These are phyloP conservation scores for Leptopilina syphax DNA, from an alignment of 2,888 invertebrate species.

Conservation along the genomic window DNA sequence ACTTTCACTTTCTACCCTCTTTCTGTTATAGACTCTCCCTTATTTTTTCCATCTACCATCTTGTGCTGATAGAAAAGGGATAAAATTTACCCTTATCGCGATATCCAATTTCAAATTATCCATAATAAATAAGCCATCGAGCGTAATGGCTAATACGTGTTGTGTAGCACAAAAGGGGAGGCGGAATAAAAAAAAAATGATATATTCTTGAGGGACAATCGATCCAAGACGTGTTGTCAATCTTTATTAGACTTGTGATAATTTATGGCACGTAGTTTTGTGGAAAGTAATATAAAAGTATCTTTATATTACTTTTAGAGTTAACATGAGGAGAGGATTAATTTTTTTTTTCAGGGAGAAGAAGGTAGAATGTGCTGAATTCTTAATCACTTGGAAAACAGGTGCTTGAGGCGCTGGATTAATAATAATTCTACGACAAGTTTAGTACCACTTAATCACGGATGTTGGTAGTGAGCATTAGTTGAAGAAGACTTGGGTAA, in stretches of 20 bases:
- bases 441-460: constrained; percentile 18
- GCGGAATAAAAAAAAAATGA: neutral
- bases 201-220: constrained; percentile 32
- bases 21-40: constrained; percentile 32
- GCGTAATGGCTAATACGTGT: constrained; percentile 54
- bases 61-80: neutral
- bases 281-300: too few species aligned
- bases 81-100: constrained; percentile 37
- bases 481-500: constrained; percentile 31
- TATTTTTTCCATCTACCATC: neutral
- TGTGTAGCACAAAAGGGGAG: constrained; percentile 6
- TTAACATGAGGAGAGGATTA: too few species aligned
- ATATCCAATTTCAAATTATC: constrained; percentile 65
- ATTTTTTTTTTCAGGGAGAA: neutral
- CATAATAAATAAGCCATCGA: constrained; percentile 62
- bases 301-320: too few species aligned
- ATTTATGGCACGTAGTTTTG: neutral
- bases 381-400: too few species aligned
- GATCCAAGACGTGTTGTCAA: constrained; percentile 24
- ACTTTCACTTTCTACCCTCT: constrained; percentile 39
- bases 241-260: constrained; percentile 29
- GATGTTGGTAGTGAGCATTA: constrained; percentile 23
- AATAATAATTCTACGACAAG: neutral
- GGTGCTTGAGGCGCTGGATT: too few species aligned
- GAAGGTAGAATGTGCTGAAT: too few species aligned